Conservation (phyloP, 2,888 invertebrate genomes). For the Aradus depressus region DNA sequence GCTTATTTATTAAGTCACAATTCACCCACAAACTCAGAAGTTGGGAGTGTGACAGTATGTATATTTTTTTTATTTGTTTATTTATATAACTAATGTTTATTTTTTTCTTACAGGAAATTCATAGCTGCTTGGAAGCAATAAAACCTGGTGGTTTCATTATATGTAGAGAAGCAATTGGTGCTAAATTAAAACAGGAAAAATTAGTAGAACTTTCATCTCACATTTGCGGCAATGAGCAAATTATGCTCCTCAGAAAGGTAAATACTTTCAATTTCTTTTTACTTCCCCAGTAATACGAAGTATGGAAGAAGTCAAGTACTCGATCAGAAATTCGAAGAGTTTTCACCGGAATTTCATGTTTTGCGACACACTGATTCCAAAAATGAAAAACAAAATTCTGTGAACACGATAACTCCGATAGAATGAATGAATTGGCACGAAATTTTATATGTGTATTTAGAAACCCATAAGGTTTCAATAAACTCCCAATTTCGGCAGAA, state of each 20-base stretch:
- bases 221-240: slow-evolving; percentile 40
- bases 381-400: too few relatives aligned
- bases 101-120: slow-evolving; percentile 37
- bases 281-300: too few relatives aligned
- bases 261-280: neutral
- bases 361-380: too few relatives aligned
- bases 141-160: slow-evolving; percentile 50
- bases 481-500: neutral
- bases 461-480: too few relatives aligned
- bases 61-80: neutral
- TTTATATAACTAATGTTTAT: slow-evolving; percentile 3
- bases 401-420: too few relatives aligned
- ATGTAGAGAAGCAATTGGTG: slow-evolving; percentile 45
- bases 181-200: slow-evolving; percentile 34
- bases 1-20: too few relatives aligned
- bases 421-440: too few relatives aligned
- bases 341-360: too few relatives aligned
- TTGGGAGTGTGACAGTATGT: neutral
- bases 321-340: too few relatives aligned
- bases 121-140: slow-evolving; percentile 41
- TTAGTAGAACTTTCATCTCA: slow-evolving; percentile 1
- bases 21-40: neutral
- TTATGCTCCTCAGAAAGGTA: slow-evolving; percentile 45
- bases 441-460: too few relatives aligned
- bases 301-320: too few relatives aligned